These are phyloP conservation scores for Rhyacophila evoluta DNA, from an alignment of 2,888 invertebrate species.

Conservation along the genomic window DNA sequence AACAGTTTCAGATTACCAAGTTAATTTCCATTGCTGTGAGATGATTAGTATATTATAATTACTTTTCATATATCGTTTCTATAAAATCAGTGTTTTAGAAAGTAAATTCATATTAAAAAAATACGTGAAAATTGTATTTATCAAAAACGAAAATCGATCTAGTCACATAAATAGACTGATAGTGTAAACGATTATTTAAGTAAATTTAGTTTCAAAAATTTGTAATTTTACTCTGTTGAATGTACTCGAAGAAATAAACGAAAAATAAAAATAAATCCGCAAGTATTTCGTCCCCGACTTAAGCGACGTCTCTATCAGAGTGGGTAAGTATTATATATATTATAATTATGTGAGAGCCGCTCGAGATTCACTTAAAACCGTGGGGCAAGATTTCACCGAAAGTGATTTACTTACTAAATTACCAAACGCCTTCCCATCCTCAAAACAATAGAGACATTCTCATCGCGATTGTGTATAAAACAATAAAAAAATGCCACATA, in stretches of 20 bases:
- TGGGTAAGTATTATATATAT: no score
- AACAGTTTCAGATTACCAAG: no score
- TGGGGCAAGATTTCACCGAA: background rate
- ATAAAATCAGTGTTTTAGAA: no score
- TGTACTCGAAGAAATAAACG: background rate
- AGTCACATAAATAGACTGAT: background rate
- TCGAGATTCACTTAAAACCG: background rate
- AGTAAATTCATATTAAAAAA: background rate
- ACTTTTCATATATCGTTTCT: no score
- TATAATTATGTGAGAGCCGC: no score
- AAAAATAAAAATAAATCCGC: background rate
- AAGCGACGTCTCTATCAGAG: no score
- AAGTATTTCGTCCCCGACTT: no score
- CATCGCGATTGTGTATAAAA: background rate
- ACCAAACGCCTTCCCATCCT: background rate
- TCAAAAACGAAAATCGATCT: background rate
- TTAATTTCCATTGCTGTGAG: no score
- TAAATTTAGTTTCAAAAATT: background rate
- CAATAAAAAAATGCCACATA: background rate
- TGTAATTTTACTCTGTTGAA: no score
- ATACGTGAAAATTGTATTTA: background rate
- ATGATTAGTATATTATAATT: no score
- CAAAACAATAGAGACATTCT: background rate
- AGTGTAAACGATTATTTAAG: background rate
- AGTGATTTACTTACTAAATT: background rate